Base-by-base conservation (phyloP, 30 jellyfish, hydroid and myxozoan genomes). In the Morbakka virulenta region DNA sequence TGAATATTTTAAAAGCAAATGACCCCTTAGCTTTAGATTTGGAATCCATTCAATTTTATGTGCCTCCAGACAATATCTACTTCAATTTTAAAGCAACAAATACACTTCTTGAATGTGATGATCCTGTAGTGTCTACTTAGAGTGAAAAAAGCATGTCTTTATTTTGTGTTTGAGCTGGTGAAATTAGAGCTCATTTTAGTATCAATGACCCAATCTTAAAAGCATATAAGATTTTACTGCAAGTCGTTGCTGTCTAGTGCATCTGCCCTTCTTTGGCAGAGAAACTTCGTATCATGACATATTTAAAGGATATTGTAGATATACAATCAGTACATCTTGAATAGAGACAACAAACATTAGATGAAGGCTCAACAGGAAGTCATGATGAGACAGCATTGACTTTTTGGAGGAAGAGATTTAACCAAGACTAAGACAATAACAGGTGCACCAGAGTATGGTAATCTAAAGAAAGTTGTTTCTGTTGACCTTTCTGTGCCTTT, bases 291-390 rank as follows among this genome's bases (percentile, higher is more conserved):
- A 26, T 63, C 26, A 63, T 63, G 47, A 34, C 75, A 22, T 21
- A 21, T 63, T 63, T 63, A 1, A 63, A 33, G 33, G 28, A 30
- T 21, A 33, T 63, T 21, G 75, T 47, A 63, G 47, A 63, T 22
- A 28, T 30, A 21, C 20, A 33, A 26, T 22, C 26, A 21, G 47
- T 47, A 21, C 47, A 63, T 33, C 33, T 63, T 30, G 75, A 63
- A 63, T 63, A 47, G 75, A 63, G 75, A 33, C 75, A 63, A 47
- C 75, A 63, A 28, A 47, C 47, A 21, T 21, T 63, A 47, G 75
- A 63, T 21, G 75, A 63, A 23, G 75, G 47, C 34, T 4, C 75
- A 9, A 41, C 57, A 6, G 9, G 9, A 6, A 41, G 57, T 17
- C 9, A 41, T n/a, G n/a, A n/a, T 6, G 17, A 41, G 13, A 6